Conservation (phyloP, 2,888 invertebrate genomes). For the Opisthograptis luteolata region DNA sequence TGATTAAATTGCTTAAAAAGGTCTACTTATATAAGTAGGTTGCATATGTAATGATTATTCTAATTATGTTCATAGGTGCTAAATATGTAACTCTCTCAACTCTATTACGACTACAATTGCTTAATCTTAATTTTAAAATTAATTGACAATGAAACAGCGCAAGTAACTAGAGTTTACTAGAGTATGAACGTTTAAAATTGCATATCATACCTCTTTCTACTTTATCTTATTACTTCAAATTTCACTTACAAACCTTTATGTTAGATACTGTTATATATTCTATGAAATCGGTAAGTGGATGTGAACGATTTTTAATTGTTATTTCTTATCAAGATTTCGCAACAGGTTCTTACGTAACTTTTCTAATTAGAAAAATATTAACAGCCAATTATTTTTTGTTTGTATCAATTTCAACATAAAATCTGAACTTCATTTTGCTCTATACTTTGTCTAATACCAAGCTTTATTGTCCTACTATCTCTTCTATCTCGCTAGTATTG, state of each 20-base stretch:
- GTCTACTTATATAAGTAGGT: no score
- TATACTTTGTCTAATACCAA: no score
- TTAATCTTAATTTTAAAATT: constrained; percentile 18
- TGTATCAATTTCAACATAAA: no score
- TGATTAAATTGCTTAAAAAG: no score
- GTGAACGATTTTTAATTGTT: constrained; percentile 15
- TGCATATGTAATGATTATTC: no score
- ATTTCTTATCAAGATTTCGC: constrained; percentile 15
- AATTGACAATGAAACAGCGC: constrained; percentile 18
- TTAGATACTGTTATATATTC: background rate
- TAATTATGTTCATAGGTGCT: background rate
- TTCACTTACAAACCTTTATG: constrained; percentile 16
- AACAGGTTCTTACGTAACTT: constrained; percentile 5
- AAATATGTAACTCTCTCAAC: no score
- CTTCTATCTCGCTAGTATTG: no score
- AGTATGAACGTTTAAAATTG: constrained; percentile 25
- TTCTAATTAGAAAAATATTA: constrained; percentile 8
- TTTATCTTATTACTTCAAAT: no score
- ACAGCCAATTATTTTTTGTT: background rate
- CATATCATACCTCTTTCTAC: constrained; percentile 19
- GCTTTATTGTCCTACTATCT: no score
- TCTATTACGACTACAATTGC: no score
- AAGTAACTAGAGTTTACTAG: constrained; percentile 13
- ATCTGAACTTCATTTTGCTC: no score
- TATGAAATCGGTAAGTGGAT: background rate